Percentiles rank a stretch among this genome's conserved stretches.
These are phyloP conservation scores for Thelaira solivaga DNA, from an alignment of 2,888 invertebrate genomes.

Conservation along the genomic window DNA sequence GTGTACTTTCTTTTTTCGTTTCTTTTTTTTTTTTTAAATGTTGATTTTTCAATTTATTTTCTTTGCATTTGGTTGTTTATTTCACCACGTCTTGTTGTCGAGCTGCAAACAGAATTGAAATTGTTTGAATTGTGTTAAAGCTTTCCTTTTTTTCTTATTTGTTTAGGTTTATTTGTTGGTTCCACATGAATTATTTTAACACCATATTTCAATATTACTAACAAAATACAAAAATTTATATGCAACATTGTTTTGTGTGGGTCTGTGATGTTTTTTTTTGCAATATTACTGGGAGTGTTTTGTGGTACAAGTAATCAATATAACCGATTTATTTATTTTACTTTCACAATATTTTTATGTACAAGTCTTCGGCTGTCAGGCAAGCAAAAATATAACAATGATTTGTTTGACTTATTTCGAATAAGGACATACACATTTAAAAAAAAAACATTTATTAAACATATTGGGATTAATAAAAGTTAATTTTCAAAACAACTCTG, in stretches of 20 bases:
- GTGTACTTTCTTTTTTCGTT: constrained; percentile 4
- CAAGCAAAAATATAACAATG: too few species aligned
- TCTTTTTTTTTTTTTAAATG: constrained; percentile 23
- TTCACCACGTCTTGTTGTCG: constrained; percentile 9
- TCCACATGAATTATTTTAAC: constrained; percentile 55
- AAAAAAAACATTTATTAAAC: too few species aligned
- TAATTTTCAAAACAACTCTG: too few species aligned
- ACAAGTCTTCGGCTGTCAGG: too few species aligned
- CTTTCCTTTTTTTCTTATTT: constrained; percentile 1
- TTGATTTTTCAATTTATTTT: constrained; percentile 54
- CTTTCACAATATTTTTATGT: background rate
- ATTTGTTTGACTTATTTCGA: too few species aligned
- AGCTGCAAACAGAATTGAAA: constrained; percentile 31
- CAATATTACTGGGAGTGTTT: constrained; percentile 31
- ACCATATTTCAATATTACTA: constrained; percentile 47
- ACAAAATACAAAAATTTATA: constrained; percentile 8
- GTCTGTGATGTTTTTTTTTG: constrained; percentile 42
- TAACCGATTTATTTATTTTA: constrained; percentile 17
- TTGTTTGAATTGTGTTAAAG: constrained; percentile 27
- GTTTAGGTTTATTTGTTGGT: constrained; percentile 47
- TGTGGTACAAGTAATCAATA: constrained; percentile 39
- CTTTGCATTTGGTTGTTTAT: constrained; percentile 28
- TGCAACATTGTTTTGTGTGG: constrained; percentile 32
- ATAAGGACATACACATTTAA: too few species aligned
- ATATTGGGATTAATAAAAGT: too few species aligned